Evolutionary conservation across 2,113 vertebrate species (phyloP).

Genomic region (Pygoscelis adeliae): DNA sequence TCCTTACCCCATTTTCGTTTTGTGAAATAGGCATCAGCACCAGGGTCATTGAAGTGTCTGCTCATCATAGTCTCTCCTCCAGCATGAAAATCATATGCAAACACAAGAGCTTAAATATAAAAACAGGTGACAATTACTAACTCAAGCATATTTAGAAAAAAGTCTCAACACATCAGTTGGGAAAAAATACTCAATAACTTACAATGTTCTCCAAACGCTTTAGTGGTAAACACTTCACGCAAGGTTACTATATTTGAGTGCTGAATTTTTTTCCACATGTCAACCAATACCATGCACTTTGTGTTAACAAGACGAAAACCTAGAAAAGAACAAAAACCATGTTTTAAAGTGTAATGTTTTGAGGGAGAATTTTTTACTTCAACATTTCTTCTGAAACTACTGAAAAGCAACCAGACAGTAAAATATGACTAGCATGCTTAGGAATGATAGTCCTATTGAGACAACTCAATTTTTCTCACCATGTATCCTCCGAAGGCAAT

Average conservation of each 20-base stretch:
- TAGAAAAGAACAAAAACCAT: conserved; percentile 30
- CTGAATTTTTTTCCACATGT: conserved; percentile 99
- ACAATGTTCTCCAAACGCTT: conserved; percentile 98
- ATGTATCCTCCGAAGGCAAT: conserved; percentile 98
- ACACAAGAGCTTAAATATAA: conserved; percentile 89
- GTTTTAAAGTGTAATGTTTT: not conserved
- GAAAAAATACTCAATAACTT: conserved; percentile 50
- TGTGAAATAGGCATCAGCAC: conserved; percentile 94
- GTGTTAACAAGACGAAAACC: conserved; percentile 98
- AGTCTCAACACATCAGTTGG: not conserved
- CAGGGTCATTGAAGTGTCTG: conserved; percentile 96
- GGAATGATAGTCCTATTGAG: not conserved
- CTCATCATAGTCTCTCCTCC: conserved; percentile 98
- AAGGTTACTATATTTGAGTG: conserved; percentile 96
- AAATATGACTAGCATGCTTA: not conserved
- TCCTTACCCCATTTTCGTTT: conserved; percentile 98
- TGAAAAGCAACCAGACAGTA: not conserved
- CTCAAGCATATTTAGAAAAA: not conserved
- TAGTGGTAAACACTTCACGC: conserved; percentile 98
- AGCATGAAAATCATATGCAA: conserved; percentile 98
- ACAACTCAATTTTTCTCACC: conserved; percentile 77
- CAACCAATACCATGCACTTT: conserved; percentile 98
- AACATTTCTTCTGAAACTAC: not conserved
- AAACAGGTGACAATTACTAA: conserved; percentile 38
- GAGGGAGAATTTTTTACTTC: not conserved